These are phyloP conservation scores for Tokudaia tokunoshimensis DNA, from an alignment of 2,797 vertebrate species.

Conservation along the genomic window DNA sequence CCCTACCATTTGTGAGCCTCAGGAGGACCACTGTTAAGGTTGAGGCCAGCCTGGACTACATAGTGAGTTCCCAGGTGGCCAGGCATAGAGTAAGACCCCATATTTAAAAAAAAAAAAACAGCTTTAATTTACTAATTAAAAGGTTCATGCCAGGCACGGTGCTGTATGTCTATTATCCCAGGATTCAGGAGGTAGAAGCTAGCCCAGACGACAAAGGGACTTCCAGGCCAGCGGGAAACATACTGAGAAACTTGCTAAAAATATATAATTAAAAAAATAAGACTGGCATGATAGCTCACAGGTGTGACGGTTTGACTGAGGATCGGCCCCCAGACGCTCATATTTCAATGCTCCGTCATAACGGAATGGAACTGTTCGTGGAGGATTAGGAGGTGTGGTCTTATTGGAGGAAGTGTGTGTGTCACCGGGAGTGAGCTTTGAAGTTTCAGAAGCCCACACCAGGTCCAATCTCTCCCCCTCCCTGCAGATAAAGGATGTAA, in stretches of 20 bases:
- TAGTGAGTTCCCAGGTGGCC: neutral
- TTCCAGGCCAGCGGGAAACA: neutral
- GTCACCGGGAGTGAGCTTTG: neutral
- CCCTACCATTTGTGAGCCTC: neutral
- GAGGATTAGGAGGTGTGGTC: neutral
- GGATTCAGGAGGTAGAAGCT: neutral
- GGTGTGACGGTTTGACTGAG: neutral
- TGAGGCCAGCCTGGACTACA: neutral
- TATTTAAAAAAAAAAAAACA: neutral
- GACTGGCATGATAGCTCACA: neutral
- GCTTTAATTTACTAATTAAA: neutral
- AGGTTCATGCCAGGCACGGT: neutral
- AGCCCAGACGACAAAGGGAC: neutral
- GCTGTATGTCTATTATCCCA: neutral
- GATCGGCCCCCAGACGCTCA: neutral
- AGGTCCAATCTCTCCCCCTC: neutral
- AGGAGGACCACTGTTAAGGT: neutral
- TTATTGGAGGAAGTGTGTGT: neutral
- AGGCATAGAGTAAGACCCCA: no score
- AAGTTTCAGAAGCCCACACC: neutral
- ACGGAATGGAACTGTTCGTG: neutral
- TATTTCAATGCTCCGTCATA: neutral
- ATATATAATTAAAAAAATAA: neutral
- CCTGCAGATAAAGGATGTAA: neutral
- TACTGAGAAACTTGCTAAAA: neutral